phyloP scores from a whole-genome alignment of 2,797 vertebrate genomes.

The Platyrinchus mystaceus region DNA sequence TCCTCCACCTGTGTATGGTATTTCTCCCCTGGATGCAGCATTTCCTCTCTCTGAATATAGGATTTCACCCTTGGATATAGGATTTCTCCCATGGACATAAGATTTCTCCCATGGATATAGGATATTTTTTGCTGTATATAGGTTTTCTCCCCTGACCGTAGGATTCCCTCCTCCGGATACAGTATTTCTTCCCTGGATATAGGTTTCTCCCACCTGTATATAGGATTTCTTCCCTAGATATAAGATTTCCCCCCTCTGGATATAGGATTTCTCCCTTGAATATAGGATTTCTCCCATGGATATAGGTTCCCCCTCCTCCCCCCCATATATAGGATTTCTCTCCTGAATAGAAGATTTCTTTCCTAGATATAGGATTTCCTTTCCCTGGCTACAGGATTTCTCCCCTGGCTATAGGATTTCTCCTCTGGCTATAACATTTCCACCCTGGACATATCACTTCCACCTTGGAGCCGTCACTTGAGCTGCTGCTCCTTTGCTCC shows the following conservation, averaged over 20 bases:
- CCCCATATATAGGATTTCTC: not conserved
- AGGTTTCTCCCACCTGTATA: not conserved
- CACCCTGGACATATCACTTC: not conserved
- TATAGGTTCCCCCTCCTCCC: not conserved
- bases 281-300: not conserved
- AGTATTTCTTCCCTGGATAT: not conserved
- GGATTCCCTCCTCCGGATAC: not conserved
- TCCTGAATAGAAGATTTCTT: not conserved
- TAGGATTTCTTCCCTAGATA: not conserved
- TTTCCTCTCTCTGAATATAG: not conserved
- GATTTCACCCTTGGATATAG: not conserved
- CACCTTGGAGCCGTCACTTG: not conserved
- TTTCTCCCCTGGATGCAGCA: not conserved
- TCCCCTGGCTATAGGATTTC: not conserved
- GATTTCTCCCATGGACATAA: not conserved
- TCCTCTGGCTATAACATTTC: not conserved
- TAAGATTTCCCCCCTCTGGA: not conserved
- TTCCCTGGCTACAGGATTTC: not conserved
- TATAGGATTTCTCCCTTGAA: not conserved
- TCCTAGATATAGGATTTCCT: not conserved
- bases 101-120: not conserved
- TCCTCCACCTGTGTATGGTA: not conserved
- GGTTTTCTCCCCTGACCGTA: not conserved
- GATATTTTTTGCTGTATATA: not conserved
- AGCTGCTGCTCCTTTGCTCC: not conserved